phyloP scores from a whole-genome alignment of 2,888 invertebrate genomes.

The Cloeon dipterum region DNA sequence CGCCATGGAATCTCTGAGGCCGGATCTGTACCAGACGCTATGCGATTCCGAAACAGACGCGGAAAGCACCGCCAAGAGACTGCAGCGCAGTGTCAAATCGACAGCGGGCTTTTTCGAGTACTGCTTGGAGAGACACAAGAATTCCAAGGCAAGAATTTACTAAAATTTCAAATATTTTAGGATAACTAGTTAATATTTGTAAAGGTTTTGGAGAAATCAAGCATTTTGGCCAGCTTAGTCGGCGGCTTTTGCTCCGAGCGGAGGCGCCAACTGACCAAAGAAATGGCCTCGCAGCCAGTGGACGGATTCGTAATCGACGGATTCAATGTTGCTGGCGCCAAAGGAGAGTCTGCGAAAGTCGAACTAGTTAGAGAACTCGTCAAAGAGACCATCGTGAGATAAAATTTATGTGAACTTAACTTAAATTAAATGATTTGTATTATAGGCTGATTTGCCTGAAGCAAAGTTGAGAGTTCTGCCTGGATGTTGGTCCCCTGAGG shows the following conservation, averaged over 20 bases:
- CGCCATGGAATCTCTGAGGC: constrained; percentile 47
- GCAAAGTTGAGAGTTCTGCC: constrained; percentile 47
- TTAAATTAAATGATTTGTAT: constrained; percentile 10
- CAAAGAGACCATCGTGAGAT: constrained; percentile 33
- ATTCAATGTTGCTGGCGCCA: constrained; percentile 46
- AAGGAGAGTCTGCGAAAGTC: constrained; percentile 25
- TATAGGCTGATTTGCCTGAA: constrained; percentile 37
- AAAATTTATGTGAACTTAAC: too few relatives aligned
- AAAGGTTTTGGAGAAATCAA: constrained; percentile 22
- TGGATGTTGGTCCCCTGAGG: constrained; percentile 56
- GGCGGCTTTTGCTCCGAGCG: constrained; percentile 48
- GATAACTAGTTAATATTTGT: too few relatives aligned
- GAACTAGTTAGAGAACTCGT: constrained; percentile 34
- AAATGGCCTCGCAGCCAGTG: constrained; percentile 29
- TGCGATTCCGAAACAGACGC: constrained; percentile 53
- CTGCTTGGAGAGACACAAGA: constrained; percentile 39
- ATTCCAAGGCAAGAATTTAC: constrained; percentile 22
- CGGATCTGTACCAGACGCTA: constrained; percentile 60
- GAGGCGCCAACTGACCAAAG: constrained; percentile 36
- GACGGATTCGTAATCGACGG: constrained; percentile 64
- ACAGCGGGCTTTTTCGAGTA: constrained; percentile 39
- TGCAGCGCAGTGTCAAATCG: constrained; percentile 43
- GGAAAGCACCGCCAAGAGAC: constrained; percentile 41
- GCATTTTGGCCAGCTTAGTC: constrained; percentile 40
- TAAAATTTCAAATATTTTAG: too few relatives aligned